These are phyloP conservation scores for Venturia canescens DNA, from an alignment of 1,140 invertebrate genomes.

Conservation along the genomic window DNA sequence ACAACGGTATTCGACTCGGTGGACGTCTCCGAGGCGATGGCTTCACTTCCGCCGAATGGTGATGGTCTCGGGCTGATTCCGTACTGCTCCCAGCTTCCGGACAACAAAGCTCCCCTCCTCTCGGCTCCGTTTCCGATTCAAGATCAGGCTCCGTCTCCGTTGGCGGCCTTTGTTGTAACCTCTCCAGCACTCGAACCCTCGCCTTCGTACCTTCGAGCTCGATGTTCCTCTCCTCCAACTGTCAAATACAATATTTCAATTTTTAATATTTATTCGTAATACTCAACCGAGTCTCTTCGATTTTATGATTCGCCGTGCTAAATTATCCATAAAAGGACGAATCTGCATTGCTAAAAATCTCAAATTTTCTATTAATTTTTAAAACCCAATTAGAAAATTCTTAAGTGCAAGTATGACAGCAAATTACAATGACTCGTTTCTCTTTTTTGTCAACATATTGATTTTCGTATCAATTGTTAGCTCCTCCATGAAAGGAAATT, in stretches of 20 bases:
- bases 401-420: too few species aligned
- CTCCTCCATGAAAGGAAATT: too few species aligned
- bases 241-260: conserved; percentile 53
- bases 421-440: too few species aligned
- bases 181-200: conserved; percentile 84
- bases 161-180: conserved; percentile 67
- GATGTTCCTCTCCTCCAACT: conserved; percentile 89
- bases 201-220: conserved; percentile 88
- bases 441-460: too few species aligned
- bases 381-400: too few species aligned
- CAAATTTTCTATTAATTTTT: too few species aligned
- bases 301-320: too few species aligned
- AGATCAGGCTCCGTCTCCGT: conserved; percentile 67
- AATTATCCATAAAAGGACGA: too few species aligned
- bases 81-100: conserved; percentile 80
- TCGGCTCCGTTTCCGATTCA: conserved; percentile 73
- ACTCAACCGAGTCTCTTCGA: too few species aligned
- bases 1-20: conserved; percentile 85
- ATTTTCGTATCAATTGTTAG: too few species aligned
- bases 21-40: conserved; percentile 79
- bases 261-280: too few species aligned
- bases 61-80: conserved; percentile 81
- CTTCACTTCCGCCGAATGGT: conserved; percentile 64
- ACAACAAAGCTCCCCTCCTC: conserved; percentile 77
- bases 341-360: too few species aligned